Evolutionary conservation across 2,888 invertebrate genomes (phyloP).

Genomic region (Drosophila nr. medialis): DNA sequence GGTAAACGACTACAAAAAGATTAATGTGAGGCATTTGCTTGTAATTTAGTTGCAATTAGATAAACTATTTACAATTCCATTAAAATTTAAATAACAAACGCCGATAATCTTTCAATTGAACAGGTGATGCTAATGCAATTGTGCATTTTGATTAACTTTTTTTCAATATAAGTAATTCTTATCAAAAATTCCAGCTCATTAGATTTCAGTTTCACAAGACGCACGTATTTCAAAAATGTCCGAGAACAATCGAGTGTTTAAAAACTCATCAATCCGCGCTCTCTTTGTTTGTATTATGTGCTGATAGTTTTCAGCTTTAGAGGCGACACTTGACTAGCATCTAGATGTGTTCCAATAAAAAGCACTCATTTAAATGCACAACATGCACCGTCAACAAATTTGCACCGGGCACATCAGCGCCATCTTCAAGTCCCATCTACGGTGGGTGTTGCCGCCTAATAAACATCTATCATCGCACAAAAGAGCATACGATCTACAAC

Average conservation of each 20-base stretch:
- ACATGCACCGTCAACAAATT: slow-evolving; percentile 75
- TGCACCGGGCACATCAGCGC: slow-evolving; percentile 71
- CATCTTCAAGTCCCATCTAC: slow-evolving; percentile 64
- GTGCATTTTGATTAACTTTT: not conserved
- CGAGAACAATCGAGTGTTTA: not conserved
- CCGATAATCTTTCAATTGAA: slow-evolving; percentile 7
- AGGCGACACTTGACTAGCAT: slow-evolving; percentile 5
- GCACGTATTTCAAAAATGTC: not conserved
- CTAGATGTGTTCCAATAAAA: slow-evolving; percentile 6
- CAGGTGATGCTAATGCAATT: slow-evolving; percentile 17
- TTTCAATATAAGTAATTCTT: not conserved
- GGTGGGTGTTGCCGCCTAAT: slow-evolving; percentile 77
- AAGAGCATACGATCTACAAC: slow-evolving; percentile 58
- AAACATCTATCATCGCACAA: slow-evolving; percentile 78
- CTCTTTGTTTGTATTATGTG: slow-evolving; percentile 1
- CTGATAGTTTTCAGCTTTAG: not conserved
- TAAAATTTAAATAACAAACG: slow-evolving; percentile 24
- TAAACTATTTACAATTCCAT: slow-evolving; percentile 52
- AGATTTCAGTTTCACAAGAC: slow-evolving; percentile 4
- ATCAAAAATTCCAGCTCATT: slow-evolving; percentile 21
- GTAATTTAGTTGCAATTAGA: slow-evolving; percentile 58
- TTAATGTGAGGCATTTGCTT: slow-evolving; percentile 48
- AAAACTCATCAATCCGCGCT: slow-evolving; percentile 1
- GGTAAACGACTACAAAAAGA: slow-evolving; percentile 13
- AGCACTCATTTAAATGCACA: slow-evolving; percentile 64